Evolutionary conservation across 2,797 vertebrate species (phyloP), one percentile per base, ranked within the genome.

Genomic region (Rhynchotus rufescens): DNA sequence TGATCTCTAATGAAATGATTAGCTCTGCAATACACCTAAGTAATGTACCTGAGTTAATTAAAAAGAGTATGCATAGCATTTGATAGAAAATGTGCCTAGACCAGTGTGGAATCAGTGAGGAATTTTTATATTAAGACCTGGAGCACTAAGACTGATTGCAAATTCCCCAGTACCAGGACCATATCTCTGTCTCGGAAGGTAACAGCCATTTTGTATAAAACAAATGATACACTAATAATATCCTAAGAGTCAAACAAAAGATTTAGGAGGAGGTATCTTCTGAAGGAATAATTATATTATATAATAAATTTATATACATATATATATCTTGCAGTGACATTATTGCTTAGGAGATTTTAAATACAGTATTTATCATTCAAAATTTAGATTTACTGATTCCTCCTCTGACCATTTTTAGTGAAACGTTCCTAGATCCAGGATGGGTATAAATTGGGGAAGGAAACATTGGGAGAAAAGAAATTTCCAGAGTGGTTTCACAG

Each of bases 1-100:
- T 45, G 82, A 86, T 65, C 1, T 2, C 64, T 83, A 84, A 62
- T 47, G 3, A 75, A 72, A 88, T 56, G 61, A 61, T 86, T 83
- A 85, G 9, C 16, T 71, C 28, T 42, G 77, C 56, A 67, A 77
- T 16, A 8, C 44, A 74, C 16, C 23, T 59, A 56, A 84, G 56
- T 4, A 79, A n/a, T 40, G 66, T 32, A 68, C 44, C 40, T 34
- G 4, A 82, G 38, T 68, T 90, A 93, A 90, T 91, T 75, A 68
- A 90, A 92, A 88, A 82, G 40, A 65, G 65, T 17, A 45, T 4
- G 5, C 51, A n/a, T 72, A 65, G 45, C 2, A 10, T 94, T 80
- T 68, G 15, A 34, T 59, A 57, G 38, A 71, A 78, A 79, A 68
- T 51, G 3, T 45, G 6, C 54, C 45, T 65, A 15, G 19, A 44